phyloP scores from a whole-genome alignment of 2,888 invertebrate genomes.

The Agriopis leucophaearia region DNA sequence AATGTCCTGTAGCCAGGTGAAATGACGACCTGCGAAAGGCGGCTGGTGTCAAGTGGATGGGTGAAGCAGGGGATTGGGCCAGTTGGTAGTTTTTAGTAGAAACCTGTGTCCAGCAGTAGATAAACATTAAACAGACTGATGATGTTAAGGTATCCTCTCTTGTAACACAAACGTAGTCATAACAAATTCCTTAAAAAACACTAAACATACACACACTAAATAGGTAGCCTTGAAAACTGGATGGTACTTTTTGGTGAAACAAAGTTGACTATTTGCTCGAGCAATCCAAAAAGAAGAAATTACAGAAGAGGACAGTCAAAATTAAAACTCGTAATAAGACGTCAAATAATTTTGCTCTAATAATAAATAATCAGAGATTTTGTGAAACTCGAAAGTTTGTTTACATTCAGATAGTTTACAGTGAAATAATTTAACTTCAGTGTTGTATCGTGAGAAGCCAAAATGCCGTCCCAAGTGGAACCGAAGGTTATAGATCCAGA shows the following conservation, averaged over 20 bases:
- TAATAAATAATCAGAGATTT: slow-evolving; percentile 4
- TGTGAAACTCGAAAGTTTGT: slow-evolving; percentile 8
- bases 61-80: too few relatives aligned
- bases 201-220: too few relatives aligned
- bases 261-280: background rate
- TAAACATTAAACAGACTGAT: too few relatives aligned
- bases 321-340: slow-evolving; percentile 15
- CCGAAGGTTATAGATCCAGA: slow-evolving; percentile 77
- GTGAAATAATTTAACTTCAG: slow-evolving; percentile 34
- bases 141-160: too few relatives aligned
- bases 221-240: background rate
- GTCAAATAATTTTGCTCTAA: slow-evolving; percentile 7
- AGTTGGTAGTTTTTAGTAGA: too few relatives aligned
- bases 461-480: slow-evolving; percentile 73
- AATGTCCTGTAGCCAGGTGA: too few relatives aligned
- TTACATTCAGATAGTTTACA: slow-evolving; percentile 35
- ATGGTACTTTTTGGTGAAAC: background rate
- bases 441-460: slow-evolving; percentile 38
- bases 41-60: too few relatives aligned
- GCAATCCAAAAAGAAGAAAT: slow-evolving; percentile 2
- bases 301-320: slow-evolving; percentile 28
- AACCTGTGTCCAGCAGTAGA: too few relatives aligned
- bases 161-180: too few relatives aligned
- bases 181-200: too few relatives aligned
- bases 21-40: too few relatives aligned